Evolutionary conservation across 1,140 invertebrate species (phyloP).

Genomic region (Latrodectus geometricus): DNA sequence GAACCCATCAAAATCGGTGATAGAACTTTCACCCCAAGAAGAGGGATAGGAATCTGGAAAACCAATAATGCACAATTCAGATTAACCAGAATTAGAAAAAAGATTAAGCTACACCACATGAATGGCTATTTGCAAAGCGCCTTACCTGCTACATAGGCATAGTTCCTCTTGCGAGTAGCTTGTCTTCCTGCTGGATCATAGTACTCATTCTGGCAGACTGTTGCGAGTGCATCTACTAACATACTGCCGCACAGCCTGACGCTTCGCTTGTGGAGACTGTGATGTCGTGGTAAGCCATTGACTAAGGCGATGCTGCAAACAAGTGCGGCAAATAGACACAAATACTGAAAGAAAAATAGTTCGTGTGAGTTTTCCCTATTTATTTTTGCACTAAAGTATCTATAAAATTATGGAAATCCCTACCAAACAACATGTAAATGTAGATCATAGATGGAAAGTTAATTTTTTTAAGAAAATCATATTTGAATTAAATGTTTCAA

Average conservation of each 20-base stretch:
- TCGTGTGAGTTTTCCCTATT: too few relatives aligned
- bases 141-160: constrained; percentile 24
- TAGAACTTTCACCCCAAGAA: background rate
- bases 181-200: constrained; percentile 30
- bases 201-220: constrained; percentile 44
- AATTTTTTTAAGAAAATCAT: too few relatives aligned
- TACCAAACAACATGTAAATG: too few relatives aligned
- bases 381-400: too few relatives aligned
- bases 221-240: constrained; percentile 37
- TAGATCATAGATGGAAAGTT: too few relatives aligned
- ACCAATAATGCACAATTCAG: background rate
- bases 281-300: constrained; percentile 20
- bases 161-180: constrained; percentile 30
- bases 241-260: constrained; percentile 33
- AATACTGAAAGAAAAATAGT: background rate
- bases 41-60: constrained; percentile 19
- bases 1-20: constrained; percentile 29
- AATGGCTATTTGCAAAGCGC: too few relatives aligned
- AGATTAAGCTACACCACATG: too few relatives aligned
- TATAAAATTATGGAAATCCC: too few relatives aligned
- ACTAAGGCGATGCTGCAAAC: background rate
- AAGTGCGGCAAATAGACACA: background rate
- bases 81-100: too few relatives aligned
- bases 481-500: too few relatives aligned
- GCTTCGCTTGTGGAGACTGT: constrained; percentile 27